phyloP scores from a whole-genome alignment of 2,113 vertebrate species.

The Amblyopsis rosae region DNA sequence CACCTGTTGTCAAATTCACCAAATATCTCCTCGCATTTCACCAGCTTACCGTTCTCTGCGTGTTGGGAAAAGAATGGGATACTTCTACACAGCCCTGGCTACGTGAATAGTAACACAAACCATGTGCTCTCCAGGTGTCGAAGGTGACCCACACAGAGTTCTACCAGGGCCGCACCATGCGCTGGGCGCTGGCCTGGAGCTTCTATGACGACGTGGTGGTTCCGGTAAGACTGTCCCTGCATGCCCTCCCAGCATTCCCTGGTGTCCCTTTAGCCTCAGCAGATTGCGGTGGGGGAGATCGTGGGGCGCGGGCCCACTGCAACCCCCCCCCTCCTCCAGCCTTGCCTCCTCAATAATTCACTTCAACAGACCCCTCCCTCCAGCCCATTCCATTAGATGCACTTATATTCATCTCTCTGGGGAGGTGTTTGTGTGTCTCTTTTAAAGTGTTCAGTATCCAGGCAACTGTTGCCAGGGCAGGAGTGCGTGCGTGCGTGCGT shows the following conservation, averaged over 20 bases:
- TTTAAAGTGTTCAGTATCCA: constrained; percentile 64
- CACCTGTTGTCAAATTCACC: too few relatives aligned
- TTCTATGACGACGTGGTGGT: constrained; percentile 93
- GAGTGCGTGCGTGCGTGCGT: constrained; percentile 7
- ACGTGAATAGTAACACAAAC: too few relatives aligned
- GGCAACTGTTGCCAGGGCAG: constrained; percentile 74
- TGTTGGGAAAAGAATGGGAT: too few relatives aligned
- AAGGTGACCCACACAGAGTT: constrained; percentile 97
- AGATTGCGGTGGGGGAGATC: not conserved
- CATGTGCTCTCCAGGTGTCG: constrained; percentile 82
- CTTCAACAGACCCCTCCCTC: constrained; percentile 35
- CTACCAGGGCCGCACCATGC: constrained; percentile 97
- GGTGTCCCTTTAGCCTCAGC: not conserved
- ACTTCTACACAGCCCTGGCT: too few relatives aligned
- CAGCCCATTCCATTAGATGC: constrained; percentile 64
- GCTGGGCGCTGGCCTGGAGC: constrained; percentile 98
- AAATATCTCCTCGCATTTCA: too few relatives aligned
- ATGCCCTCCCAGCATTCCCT: not conserved
- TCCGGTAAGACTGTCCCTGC: constrained; percentile 81
- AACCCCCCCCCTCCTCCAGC: not conserved
- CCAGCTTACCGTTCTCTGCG: too few relatives aligned
- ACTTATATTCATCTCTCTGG: constrained; percentile 60
- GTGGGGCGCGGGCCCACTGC: not conserved
- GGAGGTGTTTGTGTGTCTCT: constrained; percentile 54
- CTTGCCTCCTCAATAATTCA: constrained; percentile 17